A percentile compares a stretch with the other conserved stretches of the same genome.
Conservation (phyloP, 1,140 invertebrate genomes). For the Atta colombica region DNA sequence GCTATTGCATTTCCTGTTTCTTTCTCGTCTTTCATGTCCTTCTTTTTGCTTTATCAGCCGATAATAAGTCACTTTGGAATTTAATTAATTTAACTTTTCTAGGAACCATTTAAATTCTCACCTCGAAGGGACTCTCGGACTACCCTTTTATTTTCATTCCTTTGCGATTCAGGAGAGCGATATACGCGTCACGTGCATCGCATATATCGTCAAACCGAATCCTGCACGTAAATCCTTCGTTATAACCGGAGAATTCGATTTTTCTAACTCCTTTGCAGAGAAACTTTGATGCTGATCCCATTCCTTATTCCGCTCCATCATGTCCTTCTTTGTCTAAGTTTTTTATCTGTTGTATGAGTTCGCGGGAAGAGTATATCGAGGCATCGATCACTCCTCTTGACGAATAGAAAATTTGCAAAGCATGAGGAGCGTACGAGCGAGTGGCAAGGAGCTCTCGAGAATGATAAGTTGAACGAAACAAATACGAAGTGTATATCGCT, state of each 20-base stretch:
- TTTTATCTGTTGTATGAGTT: slow-evolving; percentile 46
- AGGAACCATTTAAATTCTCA: slow-evolving; percentile 37
- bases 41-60: slow-evolving; percentile 43
- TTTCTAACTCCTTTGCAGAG: slow-evolving; percentile 21
- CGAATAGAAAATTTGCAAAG: slow-evolving; percentile 57
- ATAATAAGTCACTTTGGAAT: slow-evolving; percentile 61
- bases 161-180: slow-evolving; percentile 25
- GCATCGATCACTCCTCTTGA: slow-evolving; percentile 48
- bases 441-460: neutral
- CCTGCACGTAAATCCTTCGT: slow-evolving; percentile 49
- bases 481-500: slow-evolving; percentile 58
- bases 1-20: slow-evolving; percentile 45
- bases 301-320: slow-evolving; percentile 57
- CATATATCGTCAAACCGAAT: slow-evolving; percentile 33
- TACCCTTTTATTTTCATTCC: slow-evolving; percentile 30
- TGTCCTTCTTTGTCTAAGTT: slow-evolving; percentile 47
- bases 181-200: slow-evolving; percentile 49
- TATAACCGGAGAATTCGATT: slow-evolving; percentile 50
- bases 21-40: neutral
- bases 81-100: slow-evolving; percentile 51
- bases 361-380: slow-evolving; percentile 31
- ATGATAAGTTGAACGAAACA: slow-evolving; percentile 68
- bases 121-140: neutral
- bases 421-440: neutral
- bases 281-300: slow-evolving; percentile 12